Evolutionary conservation across 2,888 invertebrate genomes (phyloP).

Genomic region (Dolichomitus sp.): DNA sequence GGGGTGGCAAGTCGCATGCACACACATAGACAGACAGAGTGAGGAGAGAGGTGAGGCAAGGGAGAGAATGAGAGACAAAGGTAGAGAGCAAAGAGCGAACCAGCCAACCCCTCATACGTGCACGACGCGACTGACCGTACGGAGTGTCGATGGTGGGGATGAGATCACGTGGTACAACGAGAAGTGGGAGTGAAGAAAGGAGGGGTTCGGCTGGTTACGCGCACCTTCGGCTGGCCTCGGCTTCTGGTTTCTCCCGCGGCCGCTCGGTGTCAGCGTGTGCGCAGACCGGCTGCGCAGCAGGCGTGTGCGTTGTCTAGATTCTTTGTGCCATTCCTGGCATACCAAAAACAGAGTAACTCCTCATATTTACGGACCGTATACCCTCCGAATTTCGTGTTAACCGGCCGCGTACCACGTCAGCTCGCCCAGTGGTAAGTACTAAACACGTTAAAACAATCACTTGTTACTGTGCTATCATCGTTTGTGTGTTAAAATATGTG

Average conservation of each 20-base stretch:
- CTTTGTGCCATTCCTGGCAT: constrained; percentile 99
- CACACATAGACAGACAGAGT: neutral
- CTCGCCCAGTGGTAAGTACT: constrained; percentile 92
- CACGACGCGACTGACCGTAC: constrained; percentile 77
- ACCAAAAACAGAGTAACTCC: constrained; percentile 90
- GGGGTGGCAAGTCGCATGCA: constrained; percentile 52
- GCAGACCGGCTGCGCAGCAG: constrained; percentile 93
- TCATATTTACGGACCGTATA: constrained; percentile 87
- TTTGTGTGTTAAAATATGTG: constrained; percentile 30
- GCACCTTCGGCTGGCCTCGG: constrained; percentile 75
- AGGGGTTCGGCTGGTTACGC: constrained; percentile 76
- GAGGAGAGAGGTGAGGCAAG: constrained; percentile 12
- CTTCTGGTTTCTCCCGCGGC: constrained; percentile 87
- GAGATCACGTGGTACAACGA: constrained; percentile 58
- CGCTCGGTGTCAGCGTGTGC: constrained; percentile 92
- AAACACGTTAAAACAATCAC: constrained; percentile 4
- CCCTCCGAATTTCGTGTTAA: constrained; percentile 84
- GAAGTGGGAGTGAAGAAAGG: constrained; percentile 43
- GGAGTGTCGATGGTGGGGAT: constrained; percentile 48
- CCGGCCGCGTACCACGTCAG: constrained; percentile 81
- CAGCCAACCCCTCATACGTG: constrained; percentile 75
- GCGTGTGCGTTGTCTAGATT: constrained; percentile 97
- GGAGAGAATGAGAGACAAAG: constrained; percentile 51
- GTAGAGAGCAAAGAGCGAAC: constrained; percentile 64
- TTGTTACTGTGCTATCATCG: neutral